These are phyloP conservation scores for Echinometra lucunter DNA, from an alignment of 53 echinoderm and acorn worm genomes.

Conservation along the genomic window DNA sequence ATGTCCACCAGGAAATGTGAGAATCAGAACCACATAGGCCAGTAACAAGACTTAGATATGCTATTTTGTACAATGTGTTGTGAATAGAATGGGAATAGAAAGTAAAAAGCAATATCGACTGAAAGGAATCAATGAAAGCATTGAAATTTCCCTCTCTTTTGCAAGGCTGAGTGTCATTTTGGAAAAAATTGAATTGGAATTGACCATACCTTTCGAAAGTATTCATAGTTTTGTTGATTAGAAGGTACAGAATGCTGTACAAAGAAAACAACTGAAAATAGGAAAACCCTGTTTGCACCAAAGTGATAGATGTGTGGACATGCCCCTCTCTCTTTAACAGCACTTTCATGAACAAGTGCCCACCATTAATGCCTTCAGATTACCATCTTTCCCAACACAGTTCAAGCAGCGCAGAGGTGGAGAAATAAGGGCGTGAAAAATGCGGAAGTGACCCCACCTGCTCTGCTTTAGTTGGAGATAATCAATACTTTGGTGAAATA, in stretches of 20 bases:
- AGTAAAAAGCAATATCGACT: too few relatives aligned
- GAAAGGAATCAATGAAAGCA: too few relatives aligned
- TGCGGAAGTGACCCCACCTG: constrained; percentile 34
- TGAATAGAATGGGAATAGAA: too few relatives aligned
- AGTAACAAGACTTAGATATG: too few relatives aligned
- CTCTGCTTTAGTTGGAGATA: not conserved
- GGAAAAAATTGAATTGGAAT: too few relatives aligned
- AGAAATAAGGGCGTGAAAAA: not conserved
- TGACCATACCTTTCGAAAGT: too few relatives aligned
- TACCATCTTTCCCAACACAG: not conserved
- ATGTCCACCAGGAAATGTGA: not conserved
- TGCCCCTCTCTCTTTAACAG: not conserved
- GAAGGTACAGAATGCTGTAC: too few relatives aligned
- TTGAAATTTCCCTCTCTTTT: too few relatives aligned
- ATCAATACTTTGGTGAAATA: constrained; percentile 26
- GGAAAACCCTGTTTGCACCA: not conserved
- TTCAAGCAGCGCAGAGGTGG: not conserved
- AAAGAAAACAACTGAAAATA: not conserved
- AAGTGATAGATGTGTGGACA: not conserved
- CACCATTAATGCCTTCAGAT: not conserved
- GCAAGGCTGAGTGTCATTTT: too few relatives aligned
- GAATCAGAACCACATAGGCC: not conserved
- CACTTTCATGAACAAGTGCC: not conserved
- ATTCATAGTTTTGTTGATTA: too few relatives aligned
- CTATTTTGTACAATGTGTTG: too few relatives aligned